Conservation (phyloP, 2,113 vertebrate genomes). For the Saguinus midas region DNA sequence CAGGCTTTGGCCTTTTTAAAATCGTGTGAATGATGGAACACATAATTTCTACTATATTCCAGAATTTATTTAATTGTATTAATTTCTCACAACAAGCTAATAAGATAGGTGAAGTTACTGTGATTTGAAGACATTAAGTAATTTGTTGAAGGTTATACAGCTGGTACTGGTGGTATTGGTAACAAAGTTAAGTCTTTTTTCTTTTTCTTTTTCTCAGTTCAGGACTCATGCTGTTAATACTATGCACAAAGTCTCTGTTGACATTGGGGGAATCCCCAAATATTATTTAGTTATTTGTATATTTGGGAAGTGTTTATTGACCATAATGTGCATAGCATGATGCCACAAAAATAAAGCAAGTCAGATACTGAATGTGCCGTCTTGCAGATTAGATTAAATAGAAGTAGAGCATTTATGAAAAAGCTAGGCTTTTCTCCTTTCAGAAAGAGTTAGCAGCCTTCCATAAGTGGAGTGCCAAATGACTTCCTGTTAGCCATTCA, state of each 20-base stretch:
- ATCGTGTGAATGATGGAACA: background rate
- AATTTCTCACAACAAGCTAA: background rate
- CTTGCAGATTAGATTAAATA: background rate
- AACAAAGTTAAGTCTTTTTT: background rate
- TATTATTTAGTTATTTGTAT: background rate
- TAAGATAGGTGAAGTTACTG: background rate
- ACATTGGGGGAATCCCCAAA: background rate
- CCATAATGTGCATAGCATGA: background rate
- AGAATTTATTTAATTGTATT: slow-evolving; percentile 22
- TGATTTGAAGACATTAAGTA: background rate
- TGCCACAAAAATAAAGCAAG: background rate
- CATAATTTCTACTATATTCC: background rate
- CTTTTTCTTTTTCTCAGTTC: background rate
- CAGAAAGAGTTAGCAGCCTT: background rate
- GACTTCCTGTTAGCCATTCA: background rate
- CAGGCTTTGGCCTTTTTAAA: background rate
- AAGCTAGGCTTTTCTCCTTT: background rate
- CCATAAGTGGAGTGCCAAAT: background rate
- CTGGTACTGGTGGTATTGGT: background rate
- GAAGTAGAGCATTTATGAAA: background rate
- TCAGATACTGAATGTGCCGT: background rate
- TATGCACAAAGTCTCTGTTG: background rate
- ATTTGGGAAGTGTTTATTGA: background rate
- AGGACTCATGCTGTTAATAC: background rate
- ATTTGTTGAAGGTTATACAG: background rate